Conservation (phyloP, 2,113 vertebrate genomes). For the Athene cunicularia region DNA sequence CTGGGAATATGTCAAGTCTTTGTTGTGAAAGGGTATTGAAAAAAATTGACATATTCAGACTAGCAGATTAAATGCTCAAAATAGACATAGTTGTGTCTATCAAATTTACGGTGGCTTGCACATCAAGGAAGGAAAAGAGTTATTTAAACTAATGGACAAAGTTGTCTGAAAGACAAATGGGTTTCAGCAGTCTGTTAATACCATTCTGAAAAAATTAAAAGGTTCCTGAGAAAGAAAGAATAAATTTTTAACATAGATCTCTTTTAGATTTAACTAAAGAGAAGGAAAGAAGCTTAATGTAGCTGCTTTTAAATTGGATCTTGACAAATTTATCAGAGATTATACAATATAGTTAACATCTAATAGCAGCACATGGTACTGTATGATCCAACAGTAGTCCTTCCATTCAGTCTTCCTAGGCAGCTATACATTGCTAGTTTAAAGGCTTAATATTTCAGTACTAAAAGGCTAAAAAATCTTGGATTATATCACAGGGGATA, state of each 20-base stretch:
- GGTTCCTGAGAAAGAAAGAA: background rate
- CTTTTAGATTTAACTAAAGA: background rate
- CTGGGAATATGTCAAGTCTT: background rate
- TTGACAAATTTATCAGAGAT: background rate
- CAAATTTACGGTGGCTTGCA: background rate
- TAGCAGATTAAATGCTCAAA: background rate
- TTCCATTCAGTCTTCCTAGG: background rate
- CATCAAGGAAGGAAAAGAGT: background rate
- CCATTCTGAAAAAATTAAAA: background rate
- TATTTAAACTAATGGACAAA: background rate
- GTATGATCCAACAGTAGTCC: background rate
- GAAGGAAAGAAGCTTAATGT: background rate
- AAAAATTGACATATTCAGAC: background rate
- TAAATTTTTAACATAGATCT: background rate
- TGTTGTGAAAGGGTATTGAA: background rate
- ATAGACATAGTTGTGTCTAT: background rate
- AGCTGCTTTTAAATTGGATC: background rate
- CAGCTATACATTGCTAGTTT: background rate
- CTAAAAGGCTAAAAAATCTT: background rate
- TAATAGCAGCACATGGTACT: rapidly evolving
- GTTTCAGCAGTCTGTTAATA: background rate
- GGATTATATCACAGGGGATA: background rate
- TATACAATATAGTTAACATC: background rate
- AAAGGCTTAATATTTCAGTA: background rate
- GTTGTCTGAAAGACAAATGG: background rate